phyloP scores from a whole-genome alignment of 2,113 vertebrate genomes.

The Nesoenas mayeri region DNA sequence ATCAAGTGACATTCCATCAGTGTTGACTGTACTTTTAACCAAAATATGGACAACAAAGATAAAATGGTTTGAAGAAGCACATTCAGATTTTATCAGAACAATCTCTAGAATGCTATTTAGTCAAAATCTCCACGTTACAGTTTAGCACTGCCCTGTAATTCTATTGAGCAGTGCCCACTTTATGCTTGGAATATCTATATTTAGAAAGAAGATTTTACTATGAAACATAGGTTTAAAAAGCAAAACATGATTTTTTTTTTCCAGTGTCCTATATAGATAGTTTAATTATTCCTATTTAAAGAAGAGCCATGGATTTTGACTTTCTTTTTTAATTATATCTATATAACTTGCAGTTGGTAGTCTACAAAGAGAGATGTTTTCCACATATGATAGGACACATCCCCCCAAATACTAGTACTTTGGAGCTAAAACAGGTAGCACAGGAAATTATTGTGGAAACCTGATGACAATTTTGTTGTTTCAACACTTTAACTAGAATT shows the following conservation, averaged over 20 bases:
- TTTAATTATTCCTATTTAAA: background rate
- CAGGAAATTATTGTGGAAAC: background rate
- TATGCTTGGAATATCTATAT: background rate
- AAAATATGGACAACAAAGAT: background rate
- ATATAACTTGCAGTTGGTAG: conserved; percentile 6
- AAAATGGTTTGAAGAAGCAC: background rate
- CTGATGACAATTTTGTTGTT: background rate
- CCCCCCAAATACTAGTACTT: background rate
- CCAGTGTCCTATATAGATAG: background rate
- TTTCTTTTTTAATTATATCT: background rate
- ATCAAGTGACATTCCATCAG: background rate
- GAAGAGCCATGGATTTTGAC: background rate
- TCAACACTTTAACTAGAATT: background rate
- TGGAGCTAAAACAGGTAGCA: conserved; percentile 2
- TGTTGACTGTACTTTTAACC: background rate
- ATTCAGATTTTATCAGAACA: background rate
- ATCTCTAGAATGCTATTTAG: background rate
- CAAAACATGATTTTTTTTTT: background rate
- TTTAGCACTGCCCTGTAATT: background rate
- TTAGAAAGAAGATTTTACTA: background rate
- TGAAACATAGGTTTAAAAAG: background rate
- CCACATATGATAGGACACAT: background rate
- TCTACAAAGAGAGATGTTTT: background rate
- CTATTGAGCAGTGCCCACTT: background rate
- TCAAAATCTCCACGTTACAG: background rate